Base-by-base conservation (phyloP, 53 echinoderm and acorn worm species). In the Echinarachnius parma region DNA sequence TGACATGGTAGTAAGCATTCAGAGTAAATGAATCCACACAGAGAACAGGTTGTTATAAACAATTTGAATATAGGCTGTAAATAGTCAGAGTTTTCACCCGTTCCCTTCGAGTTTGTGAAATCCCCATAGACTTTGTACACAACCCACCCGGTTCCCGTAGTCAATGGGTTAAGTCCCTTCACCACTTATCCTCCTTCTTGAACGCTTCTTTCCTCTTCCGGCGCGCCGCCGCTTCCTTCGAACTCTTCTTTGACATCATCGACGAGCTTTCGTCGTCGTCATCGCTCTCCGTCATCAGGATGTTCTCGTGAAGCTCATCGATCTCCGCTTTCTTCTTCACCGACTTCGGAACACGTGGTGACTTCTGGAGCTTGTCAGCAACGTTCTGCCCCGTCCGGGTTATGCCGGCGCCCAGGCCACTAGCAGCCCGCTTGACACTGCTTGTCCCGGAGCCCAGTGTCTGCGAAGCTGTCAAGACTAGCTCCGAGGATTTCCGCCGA, bases 281-380 rank as follows among this genome's bases (percentile, higher is more conserved):
- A n/a, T 72, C 74, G 56, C 56, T 56, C 9, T 55, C 55, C n/a
- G 34, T 28, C 9, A 42, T 37, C 27, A 72, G 54, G 3, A 54
- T 56, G 55, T 56, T 72, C 39, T 21, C 26, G 42, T 28, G 34
- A 18, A 72, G 44, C 0, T 72, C 74, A 18, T 72, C 74, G 74
- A 56, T 29, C 55, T 72, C 74, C 39, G 55, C 57, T 3, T 57
- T 55, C 28, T 56, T 72, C 57, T 45, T 35, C 57, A 72, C 37
- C 14, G 74, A 22, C 18, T 72, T 72, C 16, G 55, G 55, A 21
- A 72, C 26, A 55, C 56, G 55, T 15, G 74, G 74, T 19, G 74
- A 72, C 15, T 72, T 72, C 74, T 72, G 74, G 34, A 72, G 34
- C 42, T 72, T 72, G 23, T 72, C 74, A 5, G 74, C 74, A 28